Evolutionary conservation across 1,140 invertebrate genomes (phyloP), one percentile per base, ranked within the genome.

Genomic region (Drosophila sproati): DNA sequence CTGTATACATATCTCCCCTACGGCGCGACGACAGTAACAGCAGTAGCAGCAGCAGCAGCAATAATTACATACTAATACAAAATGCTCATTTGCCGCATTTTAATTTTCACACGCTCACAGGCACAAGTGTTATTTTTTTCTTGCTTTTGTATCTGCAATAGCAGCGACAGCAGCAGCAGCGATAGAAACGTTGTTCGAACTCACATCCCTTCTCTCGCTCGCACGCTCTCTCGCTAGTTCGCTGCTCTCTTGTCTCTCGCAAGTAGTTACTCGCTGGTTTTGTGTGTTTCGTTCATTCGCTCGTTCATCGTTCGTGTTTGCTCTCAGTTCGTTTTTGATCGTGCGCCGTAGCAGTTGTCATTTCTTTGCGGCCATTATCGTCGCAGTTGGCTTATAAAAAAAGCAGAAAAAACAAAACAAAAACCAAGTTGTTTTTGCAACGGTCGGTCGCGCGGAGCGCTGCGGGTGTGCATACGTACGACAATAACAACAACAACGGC

Each of bases 71-170:
- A 87, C 82, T 79, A 73, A 88, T 88, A 82, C 79, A 82, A 87
- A 88, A 77, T 88, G 83, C 82, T 86, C 79, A 82, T 88, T 87
- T 87, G 82, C 83, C 77, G 80, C 82, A 87, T 88, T 88, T 83
- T 82, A 57, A 83, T 83, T 83, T 87, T 87, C 83, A 88, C 82
- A 87, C 82, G 80, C 82, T 88, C 68, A 64, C 73, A 74, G 48
- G 52, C 83, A 73, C 83, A 86, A 88, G 82, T 88, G 82, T 78
- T 82, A 76, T 78, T 34, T 73, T 60, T 69, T 41, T 69, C 82
- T 82, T 78, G 54, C 69, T 55, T 69, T 50, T 61, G 56, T 47
- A 67, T 54, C 10, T 20, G 41, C 20, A 20, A 34, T 8, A 52
- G 37, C 4, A 62, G 32, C 43, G n/a, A 20, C 20, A 20, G 37